phyloP scores from a whole-genome alignment of 2,888 invertebrate species.

The Dryobota labecula region DNA sequence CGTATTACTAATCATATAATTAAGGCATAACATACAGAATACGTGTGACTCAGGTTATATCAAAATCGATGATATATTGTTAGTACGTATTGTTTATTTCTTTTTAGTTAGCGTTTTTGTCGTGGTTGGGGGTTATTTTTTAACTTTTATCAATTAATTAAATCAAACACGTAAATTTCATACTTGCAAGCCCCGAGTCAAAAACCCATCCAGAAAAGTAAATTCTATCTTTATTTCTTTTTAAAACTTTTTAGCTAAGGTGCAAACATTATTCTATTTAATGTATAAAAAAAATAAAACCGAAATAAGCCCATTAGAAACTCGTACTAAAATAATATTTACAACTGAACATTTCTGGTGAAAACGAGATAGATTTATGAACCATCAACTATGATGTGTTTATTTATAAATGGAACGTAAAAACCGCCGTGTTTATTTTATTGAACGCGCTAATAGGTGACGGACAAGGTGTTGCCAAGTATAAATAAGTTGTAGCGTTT shows the following conservation, averaged over 20 bases:
- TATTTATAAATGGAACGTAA: slow-evolving; percentile 45
- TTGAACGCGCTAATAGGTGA: slow-evolving; percentile 28
- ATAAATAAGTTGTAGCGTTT: slow-evolving; percentile 32
- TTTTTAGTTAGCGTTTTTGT: too few species aligned
- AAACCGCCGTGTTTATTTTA: slow-evolving; percentile 49
- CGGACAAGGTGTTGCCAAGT: slow-evolving; percentile 28
- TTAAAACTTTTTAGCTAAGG: slow-evolving; percentile 3
- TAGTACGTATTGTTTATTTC: too few species aligned
- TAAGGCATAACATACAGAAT: too few species aligned
- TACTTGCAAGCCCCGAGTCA: neutral
- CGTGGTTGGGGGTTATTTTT: too few species aligned
- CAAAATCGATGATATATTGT: too few species aligned
- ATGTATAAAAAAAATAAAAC: slow-evolving; percentile 4
- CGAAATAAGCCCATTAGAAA: slow-evolving; percentile 41
- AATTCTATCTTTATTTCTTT: neutral
- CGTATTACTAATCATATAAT: too few species aligned
- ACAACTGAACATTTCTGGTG: slow-evolving; percentile 28
- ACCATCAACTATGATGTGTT: slow-evolving; percentile 50
- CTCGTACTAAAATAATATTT: slow-evolving; percentile 50
- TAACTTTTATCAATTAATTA: neutral
- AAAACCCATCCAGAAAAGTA: neutral
- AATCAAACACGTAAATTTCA: neutral
- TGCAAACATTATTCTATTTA: slow-evolving; percentile 17
- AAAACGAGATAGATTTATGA: slow-evolving; percentile 48
- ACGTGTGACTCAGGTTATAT: too few species aligned